These are phyloP conservation scores for Nipponacmea schrenckii DNA, from an alignment of 2,888 invertebrate species.

Conservation along the genomic window DNA sequence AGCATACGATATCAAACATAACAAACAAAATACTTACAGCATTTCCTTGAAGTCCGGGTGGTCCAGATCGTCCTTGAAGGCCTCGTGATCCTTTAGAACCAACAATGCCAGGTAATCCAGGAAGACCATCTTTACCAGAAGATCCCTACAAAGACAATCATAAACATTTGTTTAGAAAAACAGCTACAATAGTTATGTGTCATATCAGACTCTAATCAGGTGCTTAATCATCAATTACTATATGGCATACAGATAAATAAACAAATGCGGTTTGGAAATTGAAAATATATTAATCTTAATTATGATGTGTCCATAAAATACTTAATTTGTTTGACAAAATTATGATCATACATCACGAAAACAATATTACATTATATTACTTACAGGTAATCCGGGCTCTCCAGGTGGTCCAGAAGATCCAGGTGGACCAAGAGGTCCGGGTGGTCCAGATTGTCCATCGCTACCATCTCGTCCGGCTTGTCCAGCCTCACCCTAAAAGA, in stretches of 20 bases:
- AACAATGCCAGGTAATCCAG: slow-evolving; percentile 42
- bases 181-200: too few relatives aligned
- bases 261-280: too few relatives aligned
- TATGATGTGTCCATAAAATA: too few relatives aligned
- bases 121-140: slow-evolving; percentile 43
- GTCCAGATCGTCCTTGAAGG: slow-evolving; percentile 76
- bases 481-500: slow-evolving; percentile 46
- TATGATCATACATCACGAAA: background rate
- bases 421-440: slow-evolving; percentile 53
- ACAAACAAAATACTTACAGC: slow-evolving; percentile 15
- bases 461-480: slow-evolving; percentile 48
- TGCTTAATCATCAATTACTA: too few relatives aligned
- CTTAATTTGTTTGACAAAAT: too few relatives aligned
- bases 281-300: too few relatives aligned
- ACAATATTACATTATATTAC: slow-evolving; percentile 8
- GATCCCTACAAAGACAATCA: slow-evolving; percentile 34
- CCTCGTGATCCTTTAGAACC: slow-evolving; percentile 81
- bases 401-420: slow-evolving; percentile 54
- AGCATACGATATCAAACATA: too few relatives aligned
- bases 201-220: too few relatives aligned
- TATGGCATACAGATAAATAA: background rate
- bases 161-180: background rate
- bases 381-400: slow-evolving; percentile 49
- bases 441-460: slow-evolving; percentile 50
- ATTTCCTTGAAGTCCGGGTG: slow-evolving; percentile 72